phyloP scores from a whole-genome alignment of 35 echinoderm and acorn worm genomes.

The Acanthaster planci region DNA sequence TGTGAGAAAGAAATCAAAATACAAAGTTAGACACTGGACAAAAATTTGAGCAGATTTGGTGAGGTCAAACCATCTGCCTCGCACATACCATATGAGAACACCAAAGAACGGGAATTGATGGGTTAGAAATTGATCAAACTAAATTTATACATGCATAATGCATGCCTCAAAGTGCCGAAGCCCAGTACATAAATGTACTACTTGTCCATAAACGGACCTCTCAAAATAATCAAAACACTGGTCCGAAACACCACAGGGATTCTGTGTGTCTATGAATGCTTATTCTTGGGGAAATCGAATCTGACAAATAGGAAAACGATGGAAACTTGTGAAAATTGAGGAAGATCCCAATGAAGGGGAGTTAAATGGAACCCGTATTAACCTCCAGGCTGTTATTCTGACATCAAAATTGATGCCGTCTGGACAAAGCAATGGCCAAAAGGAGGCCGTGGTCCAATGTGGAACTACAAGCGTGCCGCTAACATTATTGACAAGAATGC shows the following conservation, averaged over 20 bases:
- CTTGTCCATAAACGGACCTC: too few relatives aligned
- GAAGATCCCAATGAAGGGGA: conserved; percentile 17
- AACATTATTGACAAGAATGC: not conserved
- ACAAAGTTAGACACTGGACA: too few relatives aligned
- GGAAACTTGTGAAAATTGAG: conserved; percentile 24
- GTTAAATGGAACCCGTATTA: not conserved
- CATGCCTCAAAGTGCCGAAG: too few relatives aligned
- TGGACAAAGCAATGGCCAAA: conserved; percentile 53
- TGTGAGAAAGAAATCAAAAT: too few relatives aligned
- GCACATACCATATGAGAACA: not conserved
- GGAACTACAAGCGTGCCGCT: conserved; percentile 35
- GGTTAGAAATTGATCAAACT: too few relatives aligned
- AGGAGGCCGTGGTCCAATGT: conserved; percentile 43
- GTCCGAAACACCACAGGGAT: too few relatives aligned
- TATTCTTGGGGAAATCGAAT: conserved; percentile 27
- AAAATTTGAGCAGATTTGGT: not conserved
- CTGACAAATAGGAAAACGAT: conserved; percentile 13
- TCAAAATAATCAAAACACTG: too few relatives aligned
- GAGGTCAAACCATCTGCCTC: not conserved
- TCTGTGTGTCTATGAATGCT: too few relatives aligned
- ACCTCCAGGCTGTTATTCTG: conserved; percentile 29
- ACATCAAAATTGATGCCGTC: conserved; percentile 21
- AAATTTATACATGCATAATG: too few relatives aligned
- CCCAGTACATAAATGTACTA: too few relatives aligned
- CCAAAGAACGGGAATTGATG: not conserved